Evolutionary conservation across 2,113 vertebrate species (phyloP).

Genomic region (Anas platyrhynchos): DNA sequence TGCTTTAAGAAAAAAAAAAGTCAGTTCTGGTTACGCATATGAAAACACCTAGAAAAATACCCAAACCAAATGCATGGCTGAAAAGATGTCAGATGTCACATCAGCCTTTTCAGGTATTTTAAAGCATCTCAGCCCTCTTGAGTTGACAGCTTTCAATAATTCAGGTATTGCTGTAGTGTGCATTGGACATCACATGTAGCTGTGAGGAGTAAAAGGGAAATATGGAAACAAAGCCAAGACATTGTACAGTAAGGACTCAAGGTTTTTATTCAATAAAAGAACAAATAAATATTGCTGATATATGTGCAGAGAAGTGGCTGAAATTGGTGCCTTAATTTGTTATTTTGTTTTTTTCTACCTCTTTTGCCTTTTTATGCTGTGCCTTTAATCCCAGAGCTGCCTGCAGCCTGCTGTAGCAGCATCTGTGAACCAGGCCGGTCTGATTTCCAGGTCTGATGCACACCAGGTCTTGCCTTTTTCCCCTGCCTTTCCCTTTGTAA

Average conservation of each 20-base stretch:
- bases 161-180: accelerated
- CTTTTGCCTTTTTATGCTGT: neutral
- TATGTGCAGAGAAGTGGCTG: neutral
- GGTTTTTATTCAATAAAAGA: neutral
- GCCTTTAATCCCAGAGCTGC: neutral
- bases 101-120: neutral
- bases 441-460: neutral
- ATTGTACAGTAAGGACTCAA: neutral
- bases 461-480: neutral
- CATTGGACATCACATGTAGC: neutral
- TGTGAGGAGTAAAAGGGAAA: neutral
- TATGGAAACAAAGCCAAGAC: neutral
- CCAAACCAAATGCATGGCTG: neutral
- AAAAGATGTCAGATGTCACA: neutral
- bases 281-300: neutral
- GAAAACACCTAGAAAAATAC: neutral
- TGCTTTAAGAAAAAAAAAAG: neutral
- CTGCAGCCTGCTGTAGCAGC: neutral
- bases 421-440: neutral
- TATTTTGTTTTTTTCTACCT: neutral
- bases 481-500: neutral
- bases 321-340: neutral
- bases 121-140: neutral
- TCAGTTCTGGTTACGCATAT: neutral
- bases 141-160: conserved; percentile 9